These are phyloP conservation scores for Eupeodes luniger DNA, from an alignment of 2,888 invertebrate species.

Conservation along the genomic window DNA sequence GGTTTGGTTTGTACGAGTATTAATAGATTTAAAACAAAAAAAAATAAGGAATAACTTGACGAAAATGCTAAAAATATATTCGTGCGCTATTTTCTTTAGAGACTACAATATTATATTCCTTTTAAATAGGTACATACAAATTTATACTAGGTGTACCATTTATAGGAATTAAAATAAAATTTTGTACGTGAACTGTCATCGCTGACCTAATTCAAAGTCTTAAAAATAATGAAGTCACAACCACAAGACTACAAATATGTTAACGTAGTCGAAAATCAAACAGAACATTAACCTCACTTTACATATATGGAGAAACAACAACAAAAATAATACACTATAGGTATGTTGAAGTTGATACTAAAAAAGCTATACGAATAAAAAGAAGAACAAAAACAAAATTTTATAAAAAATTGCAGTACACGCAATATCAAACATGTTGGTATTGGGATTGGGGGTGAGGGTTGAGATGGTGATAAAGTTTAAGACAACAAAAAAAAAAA, in stretches of 20 bases:
- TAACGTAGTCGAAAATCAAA: conserved; percentile 24
- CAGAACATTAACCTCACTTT: conserved; percentile 54
- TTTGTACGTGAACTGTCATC: conserved; percentile 24
- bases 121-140: background rate
- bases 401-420: conserved; percentile 45
- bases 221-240: conserved; percentile 7
- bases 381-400: background rate
- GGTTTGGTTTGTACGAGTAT: background rate
- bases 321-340: background rate
- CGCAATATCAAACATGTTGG: conserved; percentile 58
- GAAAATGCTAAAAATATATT: conserved; percentile 31
- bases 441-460: conserved; percentile 7
- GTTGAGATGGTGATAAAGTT: conserved; percentile 15
- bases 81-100: conserved; percentile 16
- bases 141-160: background rate
- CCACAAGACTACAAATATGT: background rate
- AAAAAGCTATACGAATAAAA: conserved; percentile 6
- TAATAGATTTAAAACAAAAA: conserved; percentile 11
- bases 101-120: background rate
- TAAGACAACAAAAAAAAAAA: conserved; percentile 22
- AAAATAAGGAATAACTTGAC: conserved; percentile 30
- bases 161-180: background rate
- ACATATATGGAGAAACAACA: background rate
- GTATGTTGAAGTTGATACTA: background rate
- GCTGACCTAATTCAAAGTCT: conserved; percentile 53